Percentiles rank a stretch among this genome's conserved stretches.
Evolutionary conservation across 2,888 invertebrate species (phyloP).

Genomic region (Malthinus flaveolus): DNA sequence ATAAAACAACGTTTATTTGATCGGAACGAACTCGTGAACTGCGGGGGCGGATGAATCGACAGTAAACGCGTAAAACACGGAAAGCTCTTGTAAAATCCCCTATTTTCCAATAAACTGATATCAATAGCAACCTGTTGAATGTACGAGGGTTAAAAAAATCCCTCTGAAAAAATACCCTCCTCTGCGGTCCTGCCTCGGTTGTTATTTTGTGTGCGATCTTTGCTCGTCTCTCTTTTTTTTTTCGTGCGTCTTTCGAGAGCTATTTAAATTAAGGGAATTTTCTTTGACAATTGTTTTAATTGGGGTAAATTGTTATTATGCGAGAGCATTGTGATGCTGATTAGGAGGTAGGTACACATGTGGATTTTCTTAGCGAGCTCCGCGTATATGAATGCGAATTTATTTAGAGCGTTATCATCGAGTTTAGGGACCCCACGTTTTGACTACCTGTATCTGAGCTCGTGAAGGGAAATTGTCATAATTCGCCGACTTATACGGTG

Average conservation of each 20-base stretch:
- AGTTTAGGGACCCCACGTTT: conserved; percentile 2
- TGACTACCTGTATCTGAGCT: conserved; percentile 7
- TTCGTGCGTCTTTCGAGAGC: not conserved
- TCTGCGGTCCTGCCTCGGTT: conserved; percentile 30
- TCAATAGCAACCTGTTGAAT: conserved; percentile 57
- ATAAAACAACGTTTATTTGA: conserved; percentile 24
- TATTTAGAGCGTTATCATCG: conserved; percentile 5
- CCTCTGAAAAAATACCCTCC: conserved; percentile 33
- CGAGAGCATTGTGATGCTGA: not conserved
- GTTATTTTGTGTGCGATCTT: conserved; percentile 22
- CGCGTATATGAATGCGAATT: not conserved
- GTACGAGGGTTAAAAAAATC: conserved; percentile 40
- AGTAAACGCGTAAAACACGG: conserved; percentile 48
- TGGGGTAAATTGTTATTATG: too few relatives aligned
- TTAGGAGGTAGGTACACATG: not conserved
- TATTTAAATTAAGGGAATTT: too few relatives aligned
- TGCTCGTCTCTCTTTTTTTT: conserved; percentile 9
- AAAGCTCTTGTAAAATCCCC: conserved; percentile 53
- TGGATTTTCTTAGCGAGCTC: not conserved
- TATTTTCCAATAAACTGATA: conserved; percentile 58
- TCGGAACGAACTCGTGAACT: conserved; percentile 31
- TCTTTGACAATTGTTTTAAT: too few relatives aligned
- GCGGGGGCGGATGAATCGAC: conserved; percentile 39
- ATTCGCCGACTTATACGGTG: conserved; percentile 40
- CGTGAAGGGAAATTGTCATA: conserved; percentile 20